Evolutionary conservation across 2,113 vertebrate genomes (phyloP), one percentile per base, ranked within the genome.

Genomic region (Phylloscopus whistleri): DNA sequence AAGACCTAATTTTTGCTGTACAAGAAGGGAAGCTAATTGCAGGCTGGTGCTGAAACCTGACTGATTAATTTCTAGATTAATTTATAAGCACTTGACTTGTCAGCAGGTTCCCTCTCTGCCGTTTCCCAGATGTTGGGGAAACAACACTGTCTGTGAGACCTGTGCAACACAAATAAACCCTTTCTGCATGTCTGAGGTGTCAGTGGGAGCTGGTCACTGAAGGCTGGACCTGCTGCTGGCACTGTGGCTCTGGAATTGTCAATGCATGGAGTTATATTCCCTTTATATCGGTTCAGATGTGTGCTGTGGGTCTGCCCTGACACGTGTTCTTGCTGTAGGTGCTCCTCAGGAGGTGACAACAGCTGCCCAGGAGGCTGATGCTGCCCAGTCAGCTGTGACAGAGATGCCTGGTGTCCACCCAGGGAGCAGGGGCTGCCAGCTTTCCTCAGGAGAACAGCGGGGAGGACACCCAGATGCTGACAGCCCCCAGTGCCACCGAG

Each of bases 71-170:
- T 84, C 60, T 60, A 82, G 66, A 78, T 87, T 90, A 95, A 94
- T 95, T 93, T 92, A 59, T 67, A 78, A 90, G 55, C 64, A 48
- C 94, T 97, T 94, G 55, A 89, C 92, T 94, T 94, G 68, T 78
- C 93, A 95, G 86, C 91, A 81, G 93, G 93, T 70, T 94, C 24
- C 60, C 37, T 80, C 49, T 90, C 64, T 62, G 46, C 73, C 64
- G 8, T 52, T 82, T 72, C 52, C 52, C 80, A 77, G 76, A 66
- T 93, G 91, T 60, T 93, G 93, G 89, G 80, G 26, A 81, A 95
- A 91, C 87, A 96, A 49, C 23, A 2, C 68, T 67, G 30, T 30
- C 75, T 62, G 1, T 76, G 55, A 90, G 76, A 27, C 21, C 56
- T 18, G 17, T 78, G 48, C 46, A 58, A 52, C 35, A 39, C 44